Conservation (phyloP, 2,888 invertebrate genomes). For the Megaustenia siamemsis region DNA sequence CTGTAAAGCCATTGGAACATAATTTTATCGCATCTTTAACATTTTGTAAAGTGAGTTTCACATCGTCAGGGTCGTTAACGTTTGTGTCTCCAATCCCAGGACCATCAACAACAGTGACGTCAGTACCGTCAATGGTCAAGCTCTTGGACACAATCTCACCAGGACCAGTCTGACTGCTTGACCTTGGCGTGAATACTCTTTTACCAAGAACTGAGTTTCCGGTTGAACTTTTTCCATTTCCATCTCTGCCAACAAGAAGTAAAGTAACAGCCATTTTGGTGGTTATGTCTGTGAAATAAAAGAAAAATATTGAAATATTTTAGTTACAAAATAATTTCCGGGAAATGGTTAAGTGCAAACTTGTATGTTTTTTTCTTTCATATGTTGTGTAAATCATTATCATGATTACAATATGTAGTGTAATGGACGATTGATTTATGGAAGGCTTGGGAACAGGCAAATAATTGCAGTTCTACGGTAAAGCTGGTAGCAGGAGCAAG, state of each 20-base stretch:
- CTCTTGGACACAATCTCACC: neutral
- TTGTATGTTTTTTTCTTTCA: too few relatives aligned
- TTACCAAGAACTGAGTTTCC: slow-evolving; percentile 34
- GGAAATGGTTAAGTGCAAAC: too few relatives aligned
- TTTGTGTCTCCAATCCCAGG: neutral
- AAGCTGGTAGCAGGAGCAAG: too few relatives aligned
- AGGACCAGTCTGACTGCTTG: neutral
- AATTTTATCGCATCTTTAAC: neutral
- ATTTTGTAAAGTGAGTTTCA: neutral
- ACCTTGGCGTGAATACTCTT: neutral
- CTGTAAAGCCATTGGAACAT: neutral
- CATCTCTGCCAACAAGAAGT: slow-evolving; percentile 30
- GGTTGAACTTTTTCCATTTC: slow-evolving; percentile 39
- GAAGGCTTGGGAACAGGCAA: too few relatives aligned
- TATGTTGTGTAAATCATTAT: too few relatives aligned
- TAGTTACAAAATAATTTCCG: too few relatives aligned
- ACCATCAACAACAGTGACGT: slow-evolving; percentile 18
- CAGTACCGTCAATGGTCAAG: neutral
- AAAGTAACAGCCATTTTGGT: neutral
- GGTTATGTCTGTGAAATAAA: neutral
- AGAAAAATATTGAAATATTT: too few relatives aligned
- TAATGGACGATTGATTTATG: too few relatives aligned
- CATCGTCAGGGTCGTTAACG: neutral
- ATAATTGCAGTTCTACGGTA: too few relatives aligned
- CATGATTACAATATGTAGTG: too few relatives aligned